Conservation (phyloP, 2,888 invertebrate species). For the Cheilosia pagana region DNA sequence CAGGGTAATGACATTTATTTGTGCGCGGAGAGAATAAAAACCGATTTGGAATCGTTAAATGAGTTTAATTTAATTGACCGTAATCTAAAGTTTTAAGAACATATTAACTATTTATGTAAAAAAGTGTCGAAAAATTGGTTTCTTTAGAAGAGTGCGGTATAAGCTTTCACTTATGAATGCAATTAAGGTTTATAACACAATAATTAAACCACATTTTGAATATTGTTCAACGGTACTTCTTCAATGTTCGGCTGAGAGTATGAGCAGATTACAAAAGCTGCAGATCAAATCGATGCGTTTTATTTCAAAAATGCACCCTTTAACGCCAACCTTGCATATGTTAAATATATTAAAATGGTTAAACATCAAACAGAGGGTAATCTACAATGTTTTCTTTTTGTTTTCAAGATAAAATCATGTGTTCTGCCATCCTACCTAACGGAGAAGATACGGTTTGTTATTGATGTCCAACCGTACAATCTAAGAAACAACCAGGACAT, state of each 20-base stretch:
- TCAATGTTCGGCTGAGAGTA: neutral
- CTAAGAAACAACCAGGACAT: neutral
- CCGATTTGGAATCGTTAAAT: too few relatives aligned
- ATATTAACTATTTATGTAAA: too few relatives aligned
- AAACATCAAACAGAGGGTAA: neutral
- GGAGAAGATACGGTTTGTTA: neutral
- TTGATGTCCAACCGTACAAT: neutral
- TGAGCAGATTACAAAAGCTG: neutral
- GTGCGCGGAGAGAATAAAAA: too few relatives aligned
- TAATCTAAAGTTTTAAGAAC: too few relatives aligned
- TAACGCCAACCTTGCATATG: neutral
- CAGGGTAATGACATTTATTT: too few relatives aligned
- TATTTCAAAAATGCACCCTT: neutral
- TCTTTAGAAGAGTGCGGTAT: too few relatives aligned
- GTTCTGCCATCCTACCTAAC: neutral
- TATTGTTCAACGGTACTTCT: neutral
- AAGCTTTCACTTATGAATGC: too few relatives aligned
- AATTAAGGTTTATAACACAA: too few relatives aligned
- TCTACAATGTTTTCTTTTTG: neutral
- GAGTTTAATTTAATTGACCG: too few relatives aligned
- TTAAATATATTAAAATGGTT: neutral
- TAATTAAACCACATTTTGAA: too few relatives aligned
- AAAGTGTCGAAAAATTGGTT: too few relatives aligned
- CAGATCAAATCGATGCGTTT: neutral
- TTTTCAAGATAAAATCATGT: neutral